Conservation (phyloP, 2,888 invertebrate species). For the Anoncus sp. region DNA sequence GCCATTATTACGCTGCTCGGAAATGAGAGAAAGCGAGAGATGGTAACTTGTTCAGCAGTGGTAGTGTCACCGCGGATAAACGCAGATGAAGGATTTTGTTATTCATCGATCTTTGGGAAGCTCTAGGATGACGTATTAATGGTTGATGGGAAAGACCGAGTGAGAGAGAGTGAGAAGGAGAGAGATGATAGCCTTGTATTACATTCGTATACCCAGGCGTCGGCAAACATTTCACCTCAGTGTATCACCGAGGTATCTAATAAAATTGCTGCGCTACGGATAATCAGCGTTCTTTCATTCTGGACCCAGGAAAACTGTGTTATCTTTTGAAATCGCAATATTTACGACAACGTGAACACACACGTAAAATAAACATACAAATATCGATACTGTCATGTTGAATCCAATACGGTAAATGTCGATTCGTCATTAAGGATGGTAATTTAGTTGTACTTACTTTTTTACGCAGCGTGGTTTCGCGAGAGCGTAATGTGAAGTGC, state of each 20-base stretch:
- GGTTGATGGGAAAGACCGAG: neutral
- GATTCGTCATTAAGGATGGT: neutral
- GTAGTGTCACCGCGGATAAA: conserved; percentile 9
- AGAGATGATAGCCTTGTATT: neutral
- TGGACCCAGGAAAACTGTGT: neutral
- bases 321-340: neutral
- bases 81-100: conserved; percentile 16
- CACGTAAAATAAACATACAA: neutral
- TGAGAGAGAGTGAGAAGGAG: neutral
- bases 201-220: conserved; percentile 13
- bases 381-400: neutral
- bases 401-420: neutral
- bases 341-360: neutral
- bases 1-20: conserved; percentile 31
- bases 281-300: neutral
- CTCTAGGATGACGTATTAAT: conserved; percentile 5
- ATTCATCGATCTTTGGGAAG: conserved; percentile 32
- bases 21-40: conserved; percentile 23
- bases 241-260: neutral
- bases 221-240: conserved; percentile 20
- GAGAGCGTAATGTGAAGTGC: neutral
- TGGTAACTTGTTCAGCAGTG: neutral
- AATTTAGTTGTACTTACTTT: neutral
- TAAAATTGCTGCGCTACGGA: neutral
- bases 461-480: neutral